A percentile compares a stretch with the other conserved stretches of the same genome.
These are phyloP conservation scores for Tachina fera DNA, from an alignment of 2,888 invertebrate species.

Conservation along the genomic window DNA sequence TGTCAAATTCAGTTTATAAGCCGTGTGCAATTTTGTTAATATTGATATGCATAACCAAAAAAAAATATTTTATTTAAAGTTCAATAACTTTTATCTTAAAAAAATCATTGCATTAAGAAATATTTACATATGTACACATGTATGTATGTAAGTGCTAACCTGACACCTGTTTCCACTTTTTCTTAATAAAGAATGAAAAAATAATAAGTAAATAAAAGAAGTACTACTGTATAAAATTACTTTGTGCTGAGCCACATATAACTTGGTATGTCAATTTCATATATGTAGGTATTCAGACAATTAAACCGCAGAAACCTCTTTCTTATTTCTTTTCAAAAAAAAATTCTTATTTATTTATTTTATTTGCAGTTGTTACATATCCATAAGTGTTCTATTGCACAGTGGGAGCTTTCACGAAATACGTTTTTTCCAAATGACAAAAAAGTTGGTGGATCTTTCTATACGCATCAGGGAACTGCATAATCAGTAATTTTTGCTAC, in stretches of 20 bases:
- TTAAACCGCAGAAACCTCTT: background rate
- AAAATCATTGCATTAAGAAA: background rate
- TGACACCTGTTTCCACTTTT: conserved; percentile 8
- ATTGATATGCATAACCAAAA: no score
- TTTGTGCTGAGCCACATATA: background rate
- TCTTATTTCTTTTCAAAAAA: background rate
- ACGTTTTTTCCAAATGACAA: no score
- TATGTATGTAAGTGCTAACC: background rate
- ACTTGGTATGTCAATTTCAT: conserved; percentile 3
- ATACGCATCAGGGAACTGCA: no score
- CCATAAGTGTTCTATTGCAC: conserved; percentile 1
- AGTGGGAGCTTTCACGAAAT: background rate
- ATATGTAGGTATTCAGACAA: no score
- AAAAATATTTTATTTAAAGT: background rate
- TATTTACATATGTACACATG: no score
- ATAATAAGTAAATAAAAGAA: no score
- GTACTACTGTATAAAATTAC: background rate
- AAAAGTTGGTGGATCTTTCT: no score
- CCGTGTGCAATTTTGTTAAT: background rate
- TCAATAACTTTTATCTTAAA: conserved; percentile 12
- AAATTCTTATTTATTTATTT: background rate
- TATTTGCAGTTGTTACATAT: conserved; percentile 18
- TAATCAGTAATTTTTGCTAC: no score
- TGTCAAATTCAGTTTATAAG: background rate
- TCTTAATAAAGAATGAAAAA: background rate